Conservation (phyloP, 2,797 vertebrate species). For the Podarcis siculus region DNA sequence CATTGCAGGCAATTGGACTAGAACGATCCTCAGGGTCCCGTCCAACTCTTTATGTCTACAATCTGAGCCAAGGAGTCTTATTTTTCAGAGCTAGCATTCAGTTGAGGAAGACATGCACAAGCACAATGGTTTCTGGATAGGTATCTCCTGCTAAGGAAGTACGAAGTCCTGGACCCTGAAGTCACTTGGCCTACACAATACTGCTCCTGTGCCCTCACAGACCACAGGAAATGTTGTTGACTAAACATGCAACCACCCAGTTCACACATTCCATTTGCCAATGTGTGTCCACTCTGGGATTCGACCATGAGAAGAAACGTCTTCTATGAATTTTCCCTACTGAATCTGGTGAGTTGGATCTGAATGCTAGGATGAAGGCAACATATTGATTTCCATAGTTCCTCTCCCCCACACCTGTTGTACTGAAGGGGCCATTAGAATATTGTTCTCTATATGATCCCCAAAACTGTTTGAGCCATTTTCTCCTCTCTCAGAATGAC, state of each 20-base stretch:
- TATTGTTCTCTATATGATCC: no score
- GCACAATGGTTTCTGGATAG: background rate
- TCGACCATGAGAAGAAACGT: background rate
- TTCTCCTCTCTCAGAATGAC: no score
- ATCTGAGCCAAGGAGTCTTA: background rate
- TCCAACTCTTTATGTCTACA: no score
- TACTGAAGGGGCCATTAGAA: no score
- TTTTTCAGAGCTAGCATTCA: background rate
- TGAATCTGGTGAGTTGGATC: background rate
- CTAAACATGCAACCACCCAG: background rate
- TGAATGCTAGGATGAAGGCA: background rate
- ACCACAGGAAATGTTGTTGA: background rate
- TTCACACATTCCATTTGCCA: background rate
- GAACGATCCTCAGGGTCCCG: no score
- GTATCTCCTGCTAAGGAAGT: background rate
- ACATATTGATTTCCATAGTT: no score
- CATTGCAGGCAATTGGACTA: no score
- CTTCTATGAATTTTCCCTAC: background rate
- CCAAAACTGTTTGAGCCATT: no score
- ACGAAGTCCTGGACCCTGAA: background rate
- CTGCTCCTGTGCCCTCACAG: no score
- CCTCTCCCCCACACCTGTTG: background rate
- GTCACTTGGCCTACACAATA: background rate
- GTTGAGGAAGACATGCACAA: background rate
- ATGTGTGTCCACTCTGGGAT: background rate